Percentiles rank a stretch among this genome's conserved stretches.
Conservation (phyloP, 2,888 invertebrate species). For the Oasisia sp. region DNA sequence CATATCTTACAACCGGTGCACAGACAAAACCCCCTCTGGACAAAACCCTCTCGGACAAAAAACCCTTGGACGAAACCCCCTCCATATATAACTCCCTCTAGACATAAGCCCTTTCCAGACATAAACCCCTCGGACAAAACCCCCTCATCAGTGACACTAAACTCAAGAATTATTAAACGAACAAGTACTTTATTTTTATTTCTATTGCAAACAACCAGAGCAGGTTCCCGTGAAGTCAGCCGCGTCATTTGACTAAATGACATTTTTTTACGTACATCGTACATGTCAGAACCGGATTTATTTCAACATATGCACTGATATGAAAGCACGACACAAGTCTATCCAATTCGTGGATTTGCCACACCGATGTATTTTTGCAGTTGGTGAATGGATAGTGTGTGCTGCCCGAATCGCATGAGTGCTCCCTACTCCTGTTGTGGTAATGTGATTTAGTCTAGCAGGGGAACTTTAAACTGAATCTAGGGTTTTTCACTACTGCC, state of each 20-base stretch:
- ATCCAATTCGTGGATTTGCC: slow-evolving; percentile 18
- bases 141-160: no score
- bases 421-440: slow-evolving; percentile 14
- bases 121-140: no score
- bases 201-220: no score
- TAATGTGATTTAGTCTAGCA: slow-evolving; percentile 24
- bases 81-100: no score
- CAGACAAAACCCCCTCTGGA: no score
- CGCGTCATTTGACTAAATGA: slow-evolving; percentile 20
- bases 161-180: no score
- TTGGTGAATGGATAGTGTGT: background rate
- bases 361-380: background rate
- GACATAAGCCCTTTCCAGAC: no score
- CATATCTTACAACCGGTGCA: background rate
- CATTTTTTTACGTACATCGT: slow-evolving; percentile 8
- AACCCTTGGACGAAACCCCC: no score
- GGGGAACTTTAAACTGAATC: slow-evolving; percentile 8
- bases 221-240: background rate
- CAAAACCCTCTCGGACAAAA: no score
- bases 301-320: slow-evolving; percentile 19
- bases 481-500: slow-evolving; percentile 20
- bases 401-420: background rate
- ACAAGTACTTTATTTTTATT: no score
- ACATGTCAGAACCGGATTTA: background rate
- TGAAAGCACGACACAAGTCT: slow-evolving; percentile 19